Base-by-base conservation (phyloP, 2,113 vertebrate species). In the Mobula birostris region DNA sequence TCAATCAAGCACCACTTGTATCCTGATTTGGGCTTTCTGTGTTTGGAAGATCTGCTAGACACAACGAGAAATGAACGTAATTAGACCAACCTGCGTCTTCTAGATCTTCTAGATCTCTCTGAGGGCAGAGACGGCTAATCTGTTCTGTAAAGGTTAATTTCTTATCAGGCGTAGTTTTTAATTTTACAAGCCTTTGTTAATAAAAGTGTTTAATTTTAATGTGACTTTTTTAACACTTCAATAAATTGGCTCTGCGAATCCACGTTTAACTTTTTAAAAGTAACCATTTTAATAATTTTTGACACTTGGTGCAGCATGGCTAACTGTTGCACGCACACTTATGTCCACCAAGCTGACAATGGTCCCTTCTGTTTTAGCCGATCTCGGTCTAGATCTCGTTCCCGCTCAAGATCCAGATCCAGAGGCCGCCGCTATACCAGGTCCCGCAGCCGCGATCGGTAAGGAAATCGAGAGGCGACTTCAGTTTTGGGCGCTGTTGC, bases 361-460 rank as follows among this genome's bases (percentile, higher is more conserved):
- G 7, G 3, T 68, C 29, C 66, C 85, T 90, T 90, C 85, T 90
- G 29, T 90, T 90, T 90, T 90, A 90, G 85, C 66, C 85, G 85
- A 15, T 90, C 85, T 19, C 85, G 85, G 61, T 90, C 85, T 90
- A 68, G 85, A 61, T 90, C 85, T 90, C 85, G 85, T 66, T 90
- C 85, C 77, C 95, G 97, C 48, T 97, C 97, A 94, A 95, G 97
- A 70, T 97, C 97, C 56, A 96, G 97, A 6, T 97, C 97, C 0
- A 96, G 96, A 5, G 96, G 97, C 0, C 97, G 97, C 7, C 97
- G 95, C 24, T 97, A 94, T 48, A 91, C 97, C 82, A 97, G 96
- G 19, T 97, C 97, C 14, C 97, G 97, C 5, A 97, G 97, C 95
- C 95, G 96, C 80, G 97, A 97, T 94, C 79, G 97, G 97, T 97